Evolutionary conservation across 2,797 vertebrate genomes (phyloP).

Genomic region (Caiman crocodilus): DNA sequence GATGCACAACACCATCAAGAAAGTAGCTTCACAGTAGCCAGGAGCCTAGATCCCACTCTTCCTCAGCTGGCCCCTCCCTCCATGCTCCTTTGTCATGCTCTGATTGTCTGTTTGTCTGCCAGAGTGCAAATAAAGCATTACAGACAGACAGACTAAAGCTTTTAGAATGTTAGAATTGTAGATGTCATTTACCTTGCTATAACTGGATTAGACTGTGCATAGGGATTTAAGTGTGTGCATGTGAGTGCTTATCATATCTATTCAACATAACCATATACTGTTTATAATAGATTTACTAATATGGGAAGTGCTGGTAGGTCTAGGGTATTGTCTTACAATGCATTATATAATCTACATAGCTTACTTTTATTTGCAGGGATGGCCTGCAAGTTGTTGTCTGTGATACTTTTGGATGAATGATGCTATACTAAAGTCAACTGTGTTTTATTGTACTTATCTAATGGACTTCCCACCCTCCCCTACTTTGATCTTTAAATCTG

Average conservation of each 20-base stretch:
- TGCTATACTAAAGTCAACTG: neutral
- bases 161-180: neutral
- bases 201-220: neutral
- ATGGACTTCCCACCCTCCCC: conserved; percentile 49
- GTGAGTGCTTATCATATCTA: neutral
- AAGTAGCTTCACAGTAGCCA: no score
- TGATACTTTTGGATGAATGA: conserved; percentile 36
- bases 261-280: conserved; percentile 18
- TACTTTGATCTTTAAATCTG: conserved; percentile 71
- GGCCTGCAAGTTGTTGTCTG: conserved; percentile 21
- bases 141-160: no score
- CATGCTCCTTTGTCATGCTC: no score
- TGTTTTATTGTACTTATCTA: conserved; percentile 32
- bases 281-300: conserved; percentile 55
- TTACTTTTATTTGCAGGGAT: conserved; percentile 33
- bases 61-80: no score
- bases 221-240: neutral
- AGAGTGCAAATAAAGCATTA: no score
- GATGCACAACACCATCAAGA: no score
- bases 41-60: no score
- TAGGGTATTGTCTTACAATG: neutral
- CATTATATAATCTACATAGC: neutral
- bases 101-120: no score
- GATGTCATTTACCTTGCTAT: neutral
- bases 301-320: conserved; percentile 13